Base-by-base conservation (phyloP, 2,113 vertebrate species). In the Lucifuga dentata region DNA sequence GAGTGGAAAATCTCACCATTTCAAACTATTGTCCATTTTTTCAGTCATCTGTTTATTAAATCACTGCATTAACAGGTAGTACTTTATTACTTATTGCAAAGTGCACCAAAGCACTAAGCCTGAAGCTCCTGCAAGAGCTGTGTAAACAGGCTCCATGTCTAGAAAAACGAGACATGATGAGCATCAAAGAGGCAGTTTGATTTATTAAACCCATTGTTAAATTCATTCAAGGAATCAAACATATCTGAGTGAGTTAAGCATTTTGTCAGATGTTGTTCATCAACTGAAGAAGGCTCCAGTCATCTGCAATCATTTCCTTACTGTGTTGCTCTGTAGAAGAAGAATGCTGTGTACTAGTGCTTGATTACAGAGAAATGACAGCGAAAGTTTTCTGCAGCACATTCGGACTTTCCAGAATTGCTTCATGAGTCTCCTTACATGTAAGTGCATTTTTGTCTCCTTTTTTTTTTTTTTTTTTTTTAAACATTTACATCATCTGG, bases 291-390 rank as follows among this genome's bases (percentile, higher is more conserved):
- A n/a, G 41, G 24, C 66, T 70, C 55, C 43, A 19, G 35, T 33
- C 26, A 55, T 24, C 61, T 48, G 16, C 21, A 16, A 24, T 39
- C 35, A 56, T 17, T 5, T 21, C 8, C 62, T 59, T 3, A 33
- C 8, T 66, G 21, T 57, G 5, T 66, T 59, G 68, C 19, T 71
- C 53, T 19, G 9, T 17, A 13, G 40, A 46, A 67, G 45, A 59
- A 24, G 53, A 45, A 11, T 49, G 32, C 35, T 2, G 51, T 35
- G 10, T 17, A 20, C 10, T 19, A 16, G 16, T 8, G 32, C 50
- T 21, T 19, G 29, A 24, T 56, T 56, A 56, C n/a, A n/a, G 11
- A 53, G 17, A 33, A 11, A 56, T 39, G 35, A 56, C 17, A 56
- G 35, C 35, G 17, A 53, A 16, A 7, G 26, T 17, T 19, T 43